These are phyloP conservation scores for Rutilus rutilus DNA, from an alignment of 2,113 vertebrate species.

Conservation along the genomic window DNA sequence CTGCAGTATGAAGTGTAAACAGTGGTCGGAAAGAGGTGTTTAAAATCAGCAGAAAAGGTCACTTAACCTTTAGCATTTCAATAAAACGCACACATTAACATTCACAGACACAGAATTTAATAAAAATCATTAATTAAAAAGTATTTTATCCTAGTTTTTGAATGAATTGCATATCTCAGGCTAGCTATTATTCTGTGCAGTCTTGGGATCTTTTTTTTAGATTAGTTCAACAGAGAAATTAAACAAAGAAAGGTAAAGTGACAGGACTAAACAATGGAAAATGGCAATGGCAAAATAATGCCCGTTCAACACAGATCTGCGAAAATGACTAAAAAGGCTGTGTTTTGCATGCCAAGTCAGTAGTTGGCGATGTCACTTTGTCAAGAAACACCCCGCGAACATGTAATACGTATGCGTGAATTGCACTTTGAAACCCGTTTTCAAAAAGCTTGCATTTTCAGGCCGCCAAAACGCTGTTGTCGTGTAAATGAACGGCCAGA, in stretches of 20 bases:
- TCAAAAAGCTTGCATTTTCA: too few relatives aligned
- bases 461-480: too few relatives aligned
- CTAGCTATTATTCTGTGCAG: background rate
- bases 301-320: too few relatives aligned
- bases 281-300: too few relatives aligned
- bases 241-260: background rate
- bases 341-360: too few relatives aligned
- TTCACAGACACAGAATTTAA: background rate
- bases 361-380: too few relatives aligned
- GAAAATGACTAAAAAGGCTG: too few relatives aligned
- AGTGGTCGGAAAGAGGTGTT: background rate
- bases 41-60: background rate
- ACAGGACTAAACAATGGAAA: background rate
- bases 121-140: background rate
- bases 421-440: too few relatives aligned
- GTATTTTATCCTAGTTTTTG: background rate
- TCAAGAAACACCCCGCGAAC: too few relatives aligned
- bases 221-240: background rate
- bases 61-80: slow-evolving; percentile 11
- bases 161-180: background rate
- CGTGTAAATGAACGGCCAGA: too few relatives aligned
- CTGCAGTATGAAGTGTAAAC: slow-evolving; percentile 11
- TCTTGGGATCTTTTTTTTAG: background rate
- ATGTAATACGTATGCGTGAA: too few relatives aligned
- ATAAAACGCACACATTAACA: background rate